Percentiles rank a stretch among this genome's conserved stretches.
Evolutionary conservation across 2,113 vertebrate species (phyloP).

Genomic region (Orycteropus afer): DNA sequence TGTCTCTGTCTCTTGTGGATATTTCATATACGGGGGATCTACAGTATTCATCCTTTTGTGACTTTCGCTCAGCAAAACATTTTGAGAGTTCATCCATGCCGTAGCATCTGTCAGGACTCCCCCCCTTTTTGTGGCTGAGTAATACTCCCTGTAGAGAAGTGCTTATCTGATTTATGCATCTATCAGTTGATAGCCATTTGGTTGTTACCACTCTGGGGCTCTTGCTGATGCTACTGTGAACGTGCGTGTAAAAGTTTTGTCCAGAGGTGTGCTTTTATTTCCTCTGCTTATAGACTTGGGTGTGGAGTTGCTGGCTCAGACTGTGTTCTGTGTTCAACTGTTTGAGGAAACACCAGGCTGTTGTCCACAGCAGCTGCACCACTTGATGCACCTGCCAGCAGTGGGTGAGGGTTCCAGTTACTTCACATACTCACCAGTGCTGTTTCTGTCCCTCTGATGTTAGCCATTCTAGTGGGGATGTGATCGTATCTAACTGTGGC

Average conservation of each 20-base stretch:
- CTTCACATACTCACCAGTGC: accelerated
- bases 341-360: too few relatives aligned
- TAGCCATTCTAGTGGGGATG: accelerated
- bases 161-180: neutral
- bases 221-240: neutral
- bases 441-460: neutral
- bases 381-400: too few relatives aligned
- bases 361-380: too few relatives aligned
- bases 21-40: neutral
- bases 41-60: neutral
- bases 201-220: neutral
- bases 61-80: neutral
- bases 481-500: too few relatives aligned
- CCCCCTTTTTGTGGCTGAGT: accelerated
- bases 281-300: too few relatives aligned
- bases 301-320: accelerated
- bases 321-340: too few relatives aligned
- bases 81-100: too few relatives aligned
- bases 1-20: neutral
- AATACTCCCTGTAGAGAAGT: neutral
- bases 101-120: too few relatives aligned
- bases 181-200: neutral
- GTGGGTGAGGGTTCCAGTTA: too few relatives aligned
- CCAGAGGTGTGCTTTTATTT: accelerated
- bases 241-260: accelerated